phyloP scores from a whole-genome alignment of 2,113 vertebrate genomes.

The Limanda limanda region DNA sequence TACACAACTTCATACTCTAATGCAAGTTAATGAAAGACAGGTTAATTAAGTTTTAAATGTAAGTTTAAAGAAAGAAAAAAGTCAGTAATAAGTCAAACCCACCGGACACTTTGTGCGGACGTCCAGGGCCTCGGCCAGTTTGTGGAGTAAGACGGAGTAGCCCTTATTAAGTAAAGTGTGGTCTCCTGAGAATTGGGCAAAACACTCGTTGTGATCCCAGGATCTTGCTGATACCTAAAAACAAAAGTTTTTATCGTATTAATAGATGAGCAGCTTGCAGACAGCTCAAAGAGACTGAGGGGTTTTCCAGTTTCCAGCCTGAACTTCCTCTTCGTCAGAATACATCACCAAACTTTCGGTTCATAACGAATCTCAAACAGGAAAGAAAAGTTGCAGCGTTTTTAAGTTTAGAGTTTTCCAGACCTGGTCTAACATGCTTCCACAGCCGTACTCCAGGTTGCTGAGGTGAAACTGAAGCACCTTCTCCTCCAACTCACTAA shows the following conservation, averaged over 20 bases:
- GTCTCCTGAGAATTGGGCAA: slow-evolving; percentile 98
- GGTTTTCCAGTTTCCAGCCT: background rate
- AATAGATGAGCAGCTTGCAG: no score
- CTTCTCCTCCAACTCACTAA: slow-evolving; percentile 93
- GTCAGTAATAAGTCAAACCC: slow-evolving; percentile 49
- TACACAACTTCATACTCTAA: background rate
- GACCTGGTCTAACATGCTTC: slow-evolving; percentile 92
- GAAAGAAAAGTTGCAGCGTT: background rate
- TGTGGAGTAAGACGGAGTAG: slow-evolving; percentile 89
- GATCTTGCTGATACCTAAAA: slow-evolving; percentile 93
- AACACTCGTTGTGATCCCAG: slow-evolving; percentile 99
- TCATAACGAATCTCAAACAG: background rate
- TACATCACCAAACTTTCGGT: background rate
- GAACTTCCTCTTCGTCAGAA: background rate
- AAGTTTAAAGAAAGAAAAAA: background rate
- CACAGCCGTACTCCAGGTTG: slow-evolving; percentile 96
- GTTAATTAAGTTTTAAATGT: no score
- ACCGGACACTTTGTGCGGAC: slow-evolving; percentile 91
- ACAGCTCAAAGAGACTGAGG: no score
- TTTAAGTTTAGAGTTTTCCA: slow-evolving; percentile 1
- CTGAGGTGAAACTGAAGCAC: slow-evolving; percentile 98
- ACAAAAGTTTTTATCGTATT: slow-evolving; percentile 8
- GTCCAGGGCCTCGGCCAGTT: slow-evolving; percentile 90
- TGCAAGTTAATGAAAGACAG: no score
- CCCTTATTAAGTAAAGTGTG: slow-evolving; percentile 92